Conservation (phyloP, 2,113 vertebrate genomes). For the Nothobranchius furzeri region DNA sequence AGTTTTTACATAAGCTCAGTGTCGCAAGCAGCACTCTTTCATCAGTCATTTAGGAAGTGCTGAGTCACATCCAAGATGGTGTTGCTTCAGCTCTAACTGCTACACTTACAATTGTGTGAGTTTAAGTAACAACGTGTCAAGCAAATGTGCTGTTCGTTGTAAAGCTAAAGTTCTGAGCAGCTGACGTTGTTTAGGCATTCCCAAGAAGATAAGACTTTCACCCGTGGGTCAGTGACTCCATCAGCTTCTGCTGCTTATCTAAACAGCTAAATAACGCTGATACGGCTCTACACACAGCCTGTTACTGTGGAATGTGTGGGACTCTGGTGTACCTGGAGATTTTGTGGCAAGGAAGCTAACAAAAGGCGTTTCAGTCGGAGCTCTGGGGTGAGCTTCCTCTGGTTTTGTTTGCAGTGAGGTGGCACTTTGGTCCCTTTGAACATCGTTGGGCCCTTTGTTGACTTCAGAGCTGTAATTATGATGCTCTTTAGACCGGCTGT, state of each 20-base stretch:
- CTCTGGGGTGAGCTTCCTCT: constrained; percentile 3
- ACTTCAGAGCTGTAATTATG: constrained; percentile 67
- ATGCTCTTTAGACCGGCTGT: constrained; percentile 49
- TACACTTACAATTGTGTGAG: constrained; percentile 11
- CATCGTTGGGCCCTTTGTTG: constrained; percentile 63
- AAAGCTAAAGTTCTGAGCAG: constrained; percentile 26
- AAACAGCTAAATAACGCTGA: constrained; percentile 37
- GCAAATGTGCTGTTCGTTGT: constrained; percentile 27
- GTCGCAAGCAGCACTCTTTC: constrained; percentile 1
- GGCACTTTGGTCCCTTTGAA: constrained; percentile 81
- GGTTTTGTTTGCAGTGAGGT: constrained; percentile 37
- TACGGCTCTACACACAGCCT: constrained; percentile 24
- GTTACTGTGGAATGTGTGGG: background rate
- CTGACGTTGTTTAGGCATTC: constrained; percentile 73
- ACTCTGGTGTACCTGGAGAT: constrained; percentile 71
- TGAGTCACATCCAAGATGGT: constrained; percentile 4
- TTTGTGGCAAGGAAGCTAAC: constrained; percentile 72
- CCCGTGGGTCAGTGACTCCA: constrained; percentile 68
- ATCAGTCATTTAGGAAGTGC: background rate
- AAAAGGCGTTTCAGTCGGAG: constrained; percentile 55
- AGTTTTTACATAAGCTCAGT: background rate
- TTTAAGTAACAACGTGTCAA: background rate
- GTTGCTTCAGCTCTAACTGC: background rate
- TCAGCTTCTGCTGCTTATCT: constrained; percentile 40
- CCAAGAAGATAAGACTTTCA: constrained; percentile 50